A percentile compares a stretch with the other conserved stretches of the same genome.
Conservation (phyloP, 1,140 invertebrate genomes). For the Solenopsis invicta region DNA sequence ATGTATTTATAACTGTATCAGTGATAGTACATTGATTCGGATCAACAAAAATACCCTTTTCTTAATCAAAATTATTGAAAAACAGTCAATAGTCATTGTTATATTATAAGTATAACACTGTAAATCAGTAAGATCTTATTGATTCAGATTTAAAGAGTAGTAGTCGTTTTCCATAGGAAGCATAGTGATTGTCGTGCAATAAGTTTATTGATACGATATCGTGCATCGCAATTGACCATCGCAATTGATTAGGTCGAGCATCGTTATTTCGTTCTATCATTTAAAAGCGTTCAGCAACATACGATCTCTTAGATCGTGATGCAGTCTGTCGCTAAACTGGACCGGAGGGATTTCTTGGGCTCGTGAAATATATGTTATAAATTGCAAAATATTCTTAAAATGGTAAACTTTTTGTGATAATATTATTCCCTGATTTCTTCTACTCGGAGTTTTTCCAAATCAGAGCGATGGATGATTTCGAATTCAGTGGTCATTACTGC, state of each 20-base stretch:
- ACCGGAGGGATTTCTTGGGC: not conserved
- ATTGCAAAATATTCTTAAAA: not conserved
- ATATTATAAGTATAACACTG: too few species aligned
- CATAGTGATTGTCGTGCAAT: constrained; percentile 43
- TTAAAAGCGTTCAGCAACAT: constrained; percentile 55
- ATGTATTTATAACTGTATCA: too few species aligned
- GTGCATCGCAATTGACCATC: constrained; percentile 21
- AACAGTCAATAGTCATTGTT: too few species aligned
- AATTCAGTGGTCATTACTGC: constrained; percentile 20
- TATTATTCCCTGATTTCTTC: not conserved
- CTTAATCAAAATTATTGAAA: too few species aligned
- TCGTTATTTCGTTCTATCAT: constrained; percentile 51
- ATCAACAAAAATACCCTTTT: too few species aligned
- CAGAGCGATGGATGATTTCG: constrained; percentile 50
- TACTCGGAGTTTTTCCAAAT: not conserved
- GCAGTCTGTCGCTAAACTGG: constrained; percentile 20
- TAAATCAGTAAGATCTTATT: too few species aligned
- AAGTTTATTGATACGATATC: not conserved
- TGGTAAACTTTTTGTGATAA: not conserved
- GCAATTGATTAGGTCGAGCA: constrained; percentile 25
- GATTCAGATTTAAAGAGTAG: too few species aligned
- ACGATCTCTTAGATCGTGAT: constrained; percentile 48
- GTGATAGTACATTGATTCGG: too few species aligned
- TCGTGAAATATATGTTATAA: not conserved
- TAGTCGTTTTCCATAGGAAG: not conserved